phyloP scores from a whole-genome alignment of 2,888 invertebrate species.

The Stratiomys singularior region DNA sequence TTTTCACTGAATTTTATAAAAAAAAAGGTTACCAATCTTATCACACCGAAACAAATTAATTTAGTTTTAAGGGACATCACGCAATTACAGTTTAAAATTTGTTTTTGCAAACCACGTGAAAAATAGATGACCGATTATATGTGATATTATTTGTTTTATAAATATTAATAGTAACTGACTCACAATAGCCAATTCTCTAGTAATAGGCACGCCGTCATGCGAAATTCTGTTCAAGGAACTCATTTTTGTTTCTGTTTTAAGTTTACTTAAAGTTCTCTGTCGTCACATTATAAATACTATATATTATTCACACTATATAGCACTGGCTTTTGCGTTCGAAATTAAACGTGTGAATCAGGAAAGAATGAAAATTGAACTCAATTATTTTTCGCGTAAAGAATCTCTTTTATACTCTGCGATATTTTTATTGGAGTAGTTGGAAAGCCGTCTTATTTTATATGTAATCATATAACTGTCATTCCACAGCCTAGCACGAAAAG shows the following conservation, averaged over 20 bases:
- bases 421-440: neutral
- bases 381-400: neutral
- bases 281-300: neutral
- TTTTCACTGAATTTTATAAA: no score
- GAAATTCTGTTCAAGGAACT: neutral
- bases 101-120: no score
- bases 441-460: neutral
- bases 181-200: constrained; percentile 73
- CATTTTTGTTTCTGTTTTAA: neutral
- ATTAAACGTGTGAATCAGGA: constrained; percentile 4
- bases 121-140: no score
- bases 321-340: neutral
- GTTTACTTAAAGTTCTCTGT: neutral
- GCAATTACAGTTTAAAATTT: no score
- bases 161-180: constrained; percentile 58
- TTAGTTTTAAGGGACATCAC: no score
- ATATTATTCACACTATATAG: neutral
- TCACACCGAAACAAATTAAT: no score
- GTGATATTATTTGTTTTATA: no score
- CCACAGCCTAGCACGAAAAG: constrained; percentile 44
- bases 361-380: constrained; percentile 19
- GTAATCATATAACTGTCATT: constrained; percentile 15
- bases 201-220: constrained; percentile 70
- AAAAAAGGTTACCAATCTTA: no score
- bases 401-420: constrained; percentile 32